Evolutionary conservation across 2,888 invertebrate genomes (phyloP).

Genomic region (Philaethria dido): DNA sequence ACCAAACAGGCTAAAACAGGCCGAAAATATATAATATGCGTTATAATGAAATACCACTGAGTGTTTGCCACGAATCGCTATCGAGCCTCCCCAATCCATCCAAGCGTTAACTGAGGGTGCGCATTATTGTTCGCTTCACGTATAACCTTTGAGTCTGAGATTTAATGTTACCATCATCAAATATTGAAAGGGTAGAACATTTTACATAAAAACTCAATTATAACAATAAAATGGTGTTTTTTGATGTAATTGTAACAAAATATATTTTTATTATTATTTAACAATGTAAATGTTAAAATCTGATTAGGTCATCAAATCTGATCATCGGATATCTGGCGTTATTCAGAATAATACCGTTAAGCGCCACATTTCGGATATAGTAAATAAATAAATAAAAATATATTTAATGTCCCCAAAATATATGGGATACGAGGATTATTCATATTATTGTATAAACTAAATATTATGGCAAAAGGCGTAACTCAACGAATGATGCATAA

Average conservation of each 20-base stretch:
- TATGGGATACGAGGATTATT: too few relatives aligned
- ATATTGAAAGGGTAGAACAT: slow-evolving; percentile 53
- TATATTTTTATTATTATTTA: neutral
- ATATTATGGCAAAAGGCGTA: too few relatives aligned
- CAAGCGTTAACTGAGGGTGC: slow-evolving; percentile 65
- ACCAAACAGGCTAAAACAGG: neutral
- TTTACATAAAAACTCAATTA: slow-evolving; percentile 15
- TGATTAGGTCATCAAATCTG: too few relatives aligned
- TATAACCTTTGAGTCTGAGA: slow-evolving; percentile 53
- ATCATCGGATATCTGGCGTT: too few relatives aligned
- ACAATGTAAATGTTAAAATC: too few relatives aligned
- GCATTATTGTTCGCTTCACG: slow-evolving; percentile 63
- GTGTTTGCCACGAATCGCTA: neutral
- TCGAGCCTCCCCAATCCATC: slow-evolving; percentile 53
- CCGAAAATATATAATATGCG: neutral
- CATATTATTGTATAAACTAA: too few relatives aligned
- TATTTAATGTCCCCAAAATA: too few relatives aligned
- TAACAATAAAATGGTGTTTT: neutral
- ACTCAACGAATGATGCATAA: too few relatives aligned
- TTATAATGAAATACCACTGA: neutral
- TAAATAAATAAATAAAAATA: too few relatives aligned
- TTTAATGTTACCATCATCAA: slow-evolving; percentile 57
- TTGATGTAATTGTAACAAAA: neutral
- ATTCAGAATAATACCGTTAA: too few relatives aligned
- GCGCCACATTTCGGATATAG: too few relatives aligned